These are phyloP conservation scores for Callionymus lyra DNA, from an alignment of 2,113 vertebrate species.

Conservation along the genomic window DNA sequence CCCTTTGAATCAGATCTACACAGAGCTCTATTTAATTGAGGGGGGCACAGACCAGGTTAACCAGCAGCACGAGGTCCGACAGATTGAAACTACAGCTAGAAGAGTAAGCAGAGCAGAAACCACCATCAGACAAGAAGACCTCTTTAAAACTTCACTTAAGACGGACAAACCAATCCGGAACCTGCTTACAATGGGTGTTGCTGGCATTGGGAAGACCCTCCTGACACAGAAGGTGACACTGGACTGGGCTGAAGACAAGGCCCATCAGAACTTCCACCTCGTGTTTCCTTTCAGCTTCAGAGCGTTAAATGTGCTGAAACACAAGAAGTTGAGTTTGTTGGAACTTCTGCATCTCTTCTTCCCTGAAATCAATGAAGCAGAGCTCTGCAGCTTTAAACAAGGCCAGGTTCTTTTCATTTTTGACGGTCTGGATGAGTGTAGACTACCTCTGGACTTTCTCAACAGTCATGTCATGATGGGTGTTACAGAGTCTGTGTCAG, in stretches of 20 bases:
- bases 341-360: background rate
- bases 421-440: slow-evolving; percentile 3
- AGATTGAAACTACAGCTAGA: background rate
- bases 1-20: background rate
- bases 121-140: background rate
- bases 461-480: too few species aligned
- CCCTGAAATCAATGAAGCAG: background rate
- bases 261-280: background rate
- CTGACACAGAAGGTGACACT: background rate
- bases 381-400: background rate
- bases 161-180: background rate
- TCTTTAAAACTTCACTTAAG: background rate
- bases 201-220: slow-evolving; percentile 2
- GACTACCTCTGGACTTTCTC: background rate
- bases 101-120: background rate
- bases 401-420: background rate
- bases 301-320: background rate
- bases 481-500: background rate
- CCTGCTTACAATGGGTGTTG: background rate
- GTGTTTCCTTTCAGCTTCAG: slow-evolving; percentile 5
- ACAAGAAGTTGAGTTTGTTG: background rate
- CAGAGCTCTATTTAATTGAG: background rate
- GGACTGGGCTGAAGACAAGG: background rate
- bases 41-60: background rate
- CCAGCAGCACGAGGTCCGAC: slow-evolving; percentile 1